phyloP scores from a whole-genome alignment of 53 echinoderm and acorn worm genomes.

The Paracentrotus lividus region DNA sequence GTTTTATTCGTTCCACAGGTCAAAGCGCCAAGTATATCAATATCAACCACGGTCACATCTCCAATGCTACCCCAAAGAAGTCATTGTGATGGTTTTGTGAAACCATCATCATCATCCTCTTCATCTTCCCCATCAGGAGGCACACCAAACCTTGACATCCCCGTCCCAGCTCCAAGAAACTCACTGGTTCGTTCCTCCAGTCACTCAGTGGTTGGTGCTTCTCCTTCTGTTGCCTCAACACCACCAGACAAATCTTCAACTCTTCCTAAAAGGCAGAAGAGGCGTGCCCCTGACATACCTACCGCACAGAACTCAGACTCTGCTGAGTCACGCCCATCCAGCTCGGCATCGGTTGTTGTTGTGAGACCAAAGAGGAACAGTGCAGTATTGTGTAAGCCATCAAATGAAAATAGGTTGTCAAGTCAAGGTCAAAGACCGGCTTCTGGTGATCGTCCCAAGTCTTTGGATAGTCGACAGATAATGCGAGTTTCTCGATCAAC shows the following conservation, averaged over 20 bases:
- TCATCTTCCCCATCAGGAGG: conserved; percentile 2
- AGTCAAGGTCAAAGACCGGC: neutral
- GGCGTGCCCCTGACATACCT: conserved; percentile 59
- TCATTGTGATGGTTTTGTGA: neutral
- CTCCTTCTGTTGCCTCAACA: neutral
- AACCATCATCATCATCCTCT: neutral
- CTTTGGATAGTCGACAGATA: neutral
- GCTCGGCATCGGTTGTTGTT: neutral
- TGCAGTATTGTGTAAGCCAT: neutral
- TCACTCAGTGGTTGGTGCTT: conserved; percentile 1
- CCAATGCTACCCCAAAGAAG: conserved; percentile 39
- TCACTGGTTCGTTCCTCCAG: conserved; percentile 55
- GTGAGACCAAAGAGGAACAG: conserved; percentile 55
- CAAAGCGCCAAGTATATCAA: conserved; percentile 47
- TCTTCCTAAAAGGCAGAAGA: conserved; percentile 38
- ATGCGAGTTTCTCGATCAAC: conserved; percentile 7
- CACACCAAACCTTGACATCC: neutral
- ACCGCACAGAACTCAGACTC: neutral
- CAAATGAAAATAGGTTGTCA: conserved; percentile 29
- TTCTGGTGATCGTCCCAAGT: conserved; percentile 14
- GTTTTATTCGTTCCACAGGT: conserved; percentile 3
- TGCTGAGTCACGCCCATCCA: neutral
- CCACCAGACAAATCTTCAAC: conserved; percentile 31
- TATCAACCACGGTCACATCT: conserved; percentile 50
- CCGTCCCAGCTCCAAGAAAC: conserved; percentile 56